A percentile compares a stretch with the other conserved stretches of the same genome.
These are phyloP conservation scores for Oostethus manadensis DNA, from an alignment of 2,113 vertebrate genomes.

Conservation along the genomic window DNA sequence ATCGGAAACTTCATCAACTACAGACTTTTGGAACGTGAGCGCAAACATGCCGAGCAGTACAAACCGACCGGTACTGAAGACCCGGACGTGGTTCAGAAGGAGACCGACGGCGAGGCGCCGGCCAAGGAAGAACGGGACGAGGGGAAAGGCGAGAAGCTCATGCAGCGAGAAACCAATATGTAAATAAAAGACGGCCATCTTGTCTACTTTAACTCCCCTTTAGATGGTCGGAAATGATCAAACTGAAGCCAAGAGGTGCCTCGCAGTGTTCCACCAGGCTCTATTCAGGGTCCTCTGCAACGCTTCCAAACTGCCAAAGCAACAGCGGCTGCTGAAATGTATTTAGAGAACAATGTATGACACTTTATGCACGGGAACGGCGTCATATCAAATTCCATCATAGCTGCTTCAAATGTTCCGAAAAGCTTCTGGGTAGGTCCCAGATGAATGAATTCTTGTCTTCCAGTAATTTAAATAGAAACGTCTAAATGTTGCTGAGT, in stretches of 20 bases:
- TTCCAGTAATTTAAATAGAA: no score
- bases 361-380: no score
- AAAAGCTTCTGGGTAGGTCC: no score
- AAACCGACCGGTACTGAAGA: slow-evolving; percentile 66
- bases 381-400: no score
- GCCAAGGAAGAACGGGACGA: slow-evolving; percentile 56
- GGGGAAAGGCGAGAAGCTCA: slow-evolving; percentile 52
- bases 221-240: slow-evolving; percentile 18
- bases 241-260: slow-evolving; percentile 33
- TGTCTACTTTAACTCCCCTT: background rate
- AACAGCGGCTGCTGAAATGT: slow-evolving; percentile 6
- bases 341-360: background rate
- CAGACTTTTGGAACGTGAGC: slow-evolving; percentile 84
- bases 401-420: no score
- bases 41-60: slow-evolving; percentile 67
- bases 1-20: slow-evolving; percentile 95
- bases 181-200: slow-evolving; percentile 56
- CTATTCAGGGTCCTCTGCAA: slow-evolving; percentile 2
- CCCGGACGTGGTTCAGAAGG: slow-evolving; percentile 59
- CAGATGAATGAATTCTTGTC: no score
- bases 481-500: background rate
- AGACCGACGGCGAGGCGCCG: slow-evolving; percentile 43
- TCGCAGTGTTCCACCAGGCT: slow-evolving; percentile 22
- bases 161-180: slow-evolving; percentile 92
- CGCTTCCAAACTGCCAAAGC: slow-evolving; percentile 54